These are phyloP conservation scores for Panagrolaimus sp. DNA, from an alignment of 1,140 invertebrate species.

Conservation along the genomic window DNA sequence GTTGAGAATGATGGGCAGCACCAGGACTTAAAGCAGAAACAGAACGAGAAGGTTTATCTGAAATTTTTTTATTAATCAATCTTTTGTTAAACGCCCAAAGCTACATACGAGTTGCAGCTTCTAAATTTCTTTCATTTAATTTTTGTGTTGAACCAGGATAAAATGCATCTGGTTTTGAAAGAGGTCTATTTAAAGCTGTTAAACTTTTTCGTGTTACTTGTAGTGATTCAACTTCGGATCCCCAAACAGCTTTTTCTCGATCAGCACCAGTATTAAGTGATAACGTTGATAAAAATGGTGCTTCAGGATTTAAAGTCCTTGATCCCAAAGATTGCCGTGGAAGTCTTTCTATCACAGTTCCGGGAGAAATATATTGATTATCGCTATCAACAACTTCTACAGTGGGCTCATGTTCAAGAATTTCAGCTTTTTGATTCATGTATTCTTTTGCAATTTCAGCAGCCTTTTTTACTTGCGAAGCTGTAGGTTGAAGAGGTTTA, in stretches of 20 bases:
- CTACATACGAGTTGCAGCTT: neutral
- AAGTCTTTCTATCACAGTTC: slow-evolving; percentile 41
- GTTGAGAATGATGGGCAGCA: neutral
- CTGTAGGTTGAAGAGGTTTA: slow-evolving; percentile 46
- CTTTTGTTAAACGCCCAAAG: too few species aligned
- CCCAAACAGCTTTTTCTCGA: neutral
- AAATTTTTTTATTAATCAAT: too few species aligned
- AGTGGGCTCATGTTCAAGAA: slow-evolving; percentile 11
- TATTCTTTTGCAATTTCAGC: slow-evolving; percentile 25
- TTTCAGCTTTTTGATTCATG: slow-evolving; percentile 5
- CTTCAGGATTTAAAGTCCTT: neutral
- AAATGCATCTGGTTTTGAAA: slow-evolving; percentile 94
- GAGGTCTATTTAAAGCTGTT: slow-evolving; percentile 71
- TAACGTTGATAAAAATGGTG: neutral
- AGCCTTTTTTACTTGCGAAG: slow-evolving; percentile 47
- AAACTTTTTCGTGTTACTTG: slow-evolving; percentile 5
- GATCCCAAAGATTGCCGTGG: neutral
- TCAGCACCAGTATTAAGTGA: neutral
- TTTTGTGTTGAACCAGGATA: slow-evolving; percentile 72
- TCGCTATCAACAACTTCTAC: slow-evolving; percentile 16
- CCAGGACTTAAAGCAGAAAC: too few species aligned
- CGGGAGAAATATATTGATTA: slow-evolving; percentile 33
- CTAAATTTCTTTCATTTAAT: slow-evolving; percentile 13
- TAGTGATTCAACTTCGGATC: neutral
- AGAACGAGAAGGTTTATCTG: too few species aligned